Evolutionary conservation across 2,797 vertebrate species (phyloP).

Genomic region (Alectoris magna): DNA sequence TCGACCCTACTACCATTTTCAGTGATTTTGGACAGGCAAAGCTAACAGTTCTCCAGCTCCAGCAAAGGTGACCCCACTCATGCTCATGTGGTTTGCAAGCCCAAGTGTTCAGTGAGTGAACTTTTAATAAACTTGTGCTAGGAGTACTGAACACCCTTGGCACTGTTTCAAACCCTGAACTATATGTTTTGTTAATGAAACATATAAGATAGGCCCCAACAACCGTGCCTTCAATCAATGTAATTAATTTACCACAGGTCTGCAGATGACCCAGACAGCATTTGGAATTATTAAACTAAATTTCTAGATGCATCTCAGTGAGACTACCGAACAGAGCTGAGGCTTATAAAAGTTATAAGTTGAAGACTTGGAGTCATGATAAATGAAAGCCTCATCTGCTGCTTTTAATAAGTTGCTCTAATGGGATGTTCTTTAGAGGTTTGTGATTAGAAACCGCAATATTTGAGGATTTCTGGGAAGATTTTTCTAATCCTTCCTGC

Average conservation of each 20-base stretch:
- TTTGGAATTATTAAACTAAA: conserved; percentile 13
- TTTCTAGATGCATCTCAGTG: conserved; percentile 1
- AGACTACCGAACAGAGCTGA: background rate
- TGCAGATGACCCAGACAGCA: conserved; percentile 16
- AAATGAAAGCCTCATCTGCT: conserved; percentile 21
- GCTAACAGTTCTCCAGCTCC: background rate
- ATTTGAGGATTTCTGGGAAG: conserved; percentile 27
- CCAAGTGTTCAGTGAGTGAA: background rate
- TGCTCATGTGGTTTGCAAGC: background rate
- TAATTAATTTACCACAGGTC: conserved; percentile 47
- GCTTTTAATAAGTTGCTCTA: conserved; percentile 66
- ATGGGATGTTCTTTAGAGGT: conserved; percentile 38
- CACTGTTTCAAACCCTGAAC: conserved; percentile 25
- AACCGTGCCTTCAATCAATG: conserved; percentile 24
- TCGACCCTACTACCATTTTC: background rate
- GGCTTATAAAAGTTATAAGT: conserved; percentile 15
- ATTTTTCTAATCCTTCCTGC: background rate
- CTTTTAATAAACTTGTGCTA: conserved; percentile 15
- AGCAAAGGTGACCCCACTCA: conserved; percentile 3
- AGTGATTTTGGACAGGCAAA: background rate
- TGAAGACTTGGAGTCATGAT: conserved; percentile 19
- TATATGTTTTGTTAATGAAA: conserved; percentile 36
- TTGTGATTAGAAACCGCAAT: conserved; percentile 46
- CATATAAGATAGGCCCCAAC: background rate
- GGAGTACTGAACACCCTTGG: conserved; percentile 20